Evolutionary conservation across 2,888 invertebrate genomes (phyloP), one percentile per base, ranked within the genome.

Genomic region (Smittia sp.): DNA sequence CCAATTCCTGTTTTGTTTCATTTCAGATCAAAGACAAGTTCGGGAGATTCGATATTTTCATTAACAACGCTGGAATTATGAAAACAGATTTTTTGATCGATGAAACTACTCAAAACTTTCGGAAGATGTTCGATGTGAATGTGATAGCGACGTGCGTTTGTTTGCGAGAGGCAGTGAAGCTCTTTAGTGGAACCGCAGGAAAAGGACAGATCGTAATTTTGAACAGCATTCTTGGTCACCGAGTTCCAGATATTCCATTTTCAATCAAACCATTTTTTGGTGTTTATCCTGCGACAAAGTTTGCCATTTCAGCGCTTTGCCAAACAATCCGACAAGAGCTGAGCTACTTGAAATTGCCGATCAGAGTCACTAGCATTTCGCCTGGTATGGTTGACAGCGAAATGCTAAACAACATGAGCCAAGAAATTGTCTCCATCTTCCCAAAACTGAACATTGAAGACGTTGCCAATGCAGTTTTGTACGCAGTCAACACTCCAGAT

Each of bases 371-470:
- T 79, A 87, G 86, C 77, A 81, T 89, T 63, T 88, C 86, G 58
- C 89, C 89, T 0, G 89, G 89, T 18, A 79, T 87, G 76, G 87
- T 88, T 18, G 83, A 83, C 63, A 88, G 88, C 0, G 84, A 85
- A 74, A 81, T 85, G 67, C 77, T 86, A 62, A 80, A 82, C 77
- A 81, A 81, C 82, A 81, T 76, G 78, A 78, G 75, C 77, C 78
- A 76, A 76, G 7, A 78, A 78, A 39, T 77, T 80, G 20, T 80
- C 66, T 79, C 80, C 9, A 78, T 79, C 20, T 78, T 83, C 75
- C 83, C 85, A 52, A 79, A 81, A 70, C 82, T 88, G 3, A 80
- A 85, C 66, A 79, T 88, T 0, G 79, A 82, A 54, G 90, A 90
- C 78, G 83, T 91, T 4, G 87, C 89, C 0, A 84, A 87, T 75